Evolutionary conservation across 2,888 invertebrate genomes (phyloP).

Genomic region (Aleiodes alternator): DNA sequence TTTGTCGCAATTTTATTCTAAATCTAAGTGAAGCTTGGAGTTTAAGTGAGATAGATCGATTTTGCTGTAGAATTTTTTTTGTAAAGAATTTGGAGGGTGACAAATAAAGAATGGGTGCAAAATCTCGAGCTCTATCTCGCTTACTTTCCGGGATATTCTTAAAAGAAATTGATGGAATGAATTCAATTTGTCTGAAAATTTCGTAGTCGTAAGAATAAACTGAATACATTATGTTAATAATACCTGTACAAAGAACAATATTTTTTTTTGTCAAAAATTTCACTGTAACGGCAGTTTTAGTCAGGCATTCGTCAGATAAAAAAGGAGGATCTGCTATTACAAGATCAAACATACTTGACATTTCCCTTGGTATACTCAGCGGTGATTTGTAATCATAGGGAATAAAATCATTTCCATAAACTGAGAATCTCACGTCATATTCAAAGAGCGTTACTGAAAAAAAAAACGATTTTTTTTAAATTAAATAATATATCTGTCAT

Average conservation of each 20-base stretch:
- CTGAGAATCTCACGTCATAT: slow-evolving; percentile 89
- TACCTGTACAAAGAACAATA: slow-evolving; percentile 92
- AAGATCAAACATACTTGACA: slow-evolving; percentile 83
- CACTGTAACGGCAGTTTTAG: slow-evolving; percentile 88
- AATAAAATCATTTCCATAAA: slow-evolving; percentile 86
- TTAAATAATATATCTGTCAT: too few relatives aligned
- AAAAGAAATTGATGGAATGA: too few relatives aligned
- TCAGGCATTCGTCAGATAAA: slow-evolving; percentile 92
- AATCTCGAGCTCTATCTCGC: too few relatives aligned
- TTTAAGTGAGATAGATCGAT: too few relatives aligned
- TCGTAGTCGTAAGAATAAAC: neutral
- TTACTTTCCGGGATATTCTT: too few relatives aligned
- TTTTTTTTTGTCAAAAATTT: slow-evolving; percentile 84
- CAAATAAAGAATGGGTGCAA: too few relatives aligned
- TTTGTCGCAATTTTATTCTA: too few relatives aligned
- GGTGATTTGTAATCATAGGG: slow-evolving; percentile 93
- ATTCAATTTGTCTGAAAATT: too few relatives aligned
- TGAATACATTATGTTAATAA: slow-evolving; percentile 40
- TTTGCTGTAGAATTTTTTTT: too few relatives aligned
- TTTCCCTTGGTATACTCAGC: slow-evolving; percentile 80
- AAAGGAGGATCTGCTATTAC: slow-evolving; percentile 97
- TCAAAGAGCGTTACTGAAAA: slow-evolving; percentile 85
- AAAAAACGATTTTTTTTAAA: slow-evolving; percentile 36
- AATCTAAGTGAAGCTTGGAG: too few relatives aligned
- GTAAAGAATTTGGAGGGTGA: too few relatives aligned